phyloP scores from a whole-genome alignment of 2,888 invertebrate genomes.

The Criorhina ranunculi region DNA sequence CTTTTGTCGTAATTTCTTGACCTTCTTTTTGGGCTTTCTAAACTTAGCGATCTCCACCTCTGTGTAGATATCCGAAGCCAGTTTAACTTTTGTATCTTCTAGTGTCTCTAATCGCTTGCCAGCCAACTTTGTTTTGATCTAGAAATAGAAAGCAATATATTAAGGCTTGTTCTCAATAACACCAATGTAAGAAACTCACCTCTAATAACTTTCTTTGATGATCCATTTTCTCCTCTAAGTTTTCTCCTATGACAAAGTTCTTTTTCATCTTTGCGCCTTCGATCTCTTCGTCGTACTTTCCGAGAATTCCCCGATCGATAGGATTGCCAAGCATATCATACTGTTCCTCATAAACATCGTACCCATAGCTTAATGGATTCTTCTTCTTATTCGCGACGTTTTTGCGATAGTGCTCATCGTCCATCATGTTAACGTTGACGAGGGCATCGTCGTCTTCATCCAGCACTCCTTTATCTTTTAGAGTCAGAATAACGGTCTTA shows the following conservation, averaged over 20 bases:
- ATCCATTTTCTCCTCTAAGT: constrained; percentile 86
- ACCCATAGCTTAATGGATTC: constrained; percentile 92
- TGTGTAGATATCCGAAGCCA: constrained; percentile 95
- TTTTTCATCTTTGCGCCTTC: constrained; percentile 86
- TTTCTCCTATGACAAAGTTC: constrained; percentile 91
- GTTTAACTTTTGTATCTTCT: constrained; percentile 87
- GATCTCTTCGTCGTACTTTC: constrained; percentile 96
- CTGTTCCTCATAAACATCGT: constrained; percentile 92
- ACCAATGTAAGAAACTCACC: constrained; percentile 40
- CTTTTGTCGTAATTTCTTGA: constrained; percentile 89
- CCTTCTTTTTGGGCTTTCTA: constrained; percentile 93
- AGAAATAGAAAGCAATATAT: constrained; percentile 40
- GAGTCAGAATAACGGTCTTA: constrained; percentile 93
- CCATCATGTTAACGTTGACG: constrained; percentile 95
- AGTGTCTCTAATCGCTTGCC: constrained; percentile 90
- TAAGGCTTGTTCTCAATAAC: not conserved
- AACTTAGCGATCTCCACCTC: constrained; percentile 94
- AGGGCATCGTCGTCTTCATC: constrained; percentile 95
- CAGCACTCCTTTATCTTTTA: constrained; percentile 96
- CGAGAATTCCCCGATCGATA: constrained; percentile 88
- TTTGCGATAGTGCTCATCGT: constrained; percentile 93
- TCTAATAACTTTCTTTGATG: constrained; percentile 84
- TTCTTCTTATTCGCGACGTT: constrained; percentile 94
- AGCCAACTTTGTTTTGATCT: constrained; percentile 87
- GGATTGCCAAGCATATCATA: constrained; percentile 89